Percentiles rank a stretch among this genome's conserved stretches.
Conservation (phyloP, 2,113 vertebrate genomes). For the Lutjanus erythropterus region DNA sequence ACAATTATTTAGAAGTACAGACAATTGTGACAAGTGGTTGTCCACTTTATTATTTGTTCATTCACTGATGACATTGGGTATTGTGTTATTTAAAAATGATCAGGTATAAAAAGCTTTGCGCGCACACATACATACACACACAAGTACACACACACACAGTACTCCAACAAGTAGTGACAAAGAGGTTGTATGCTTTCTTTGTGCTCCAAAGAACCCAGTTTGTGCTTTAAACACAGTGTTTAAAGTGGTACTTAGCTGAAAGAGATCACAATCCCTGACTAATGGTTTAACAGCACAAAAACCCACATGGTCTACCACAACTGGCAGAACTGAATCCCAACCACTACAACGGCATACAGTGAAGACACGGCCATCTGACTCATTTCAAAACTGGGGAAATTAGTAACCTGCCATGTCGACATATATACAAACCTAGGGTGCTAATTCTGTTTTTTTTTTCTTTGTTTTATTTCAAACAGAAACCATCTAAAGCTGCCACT, state of each 20-base stretch:
- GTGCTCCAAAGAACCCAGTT: slow-evolving; percentile 45
- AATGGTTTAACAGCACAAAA: slow-evolving; percentile 60
- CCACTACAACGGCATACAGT: neutral
- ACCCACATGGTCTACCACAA: slow-evolving; percentile 10
- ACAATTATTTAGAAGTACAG: slow-evolving; percentile 28
- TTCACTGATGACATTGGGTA: slow-evolving; percentile 26
- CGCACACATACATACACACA: neutral
- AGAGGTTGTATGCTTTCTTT: slow-evolving; percentile 37
- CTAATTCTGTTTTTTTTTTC: slow-evolving; percentile 22
- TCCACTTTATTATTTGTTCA: slow-evolving; percentile 23
- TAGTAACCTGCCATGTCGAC: slow-evolving; percentile 14
- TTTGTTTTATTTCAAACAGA: slow-evolving; percentile 30
- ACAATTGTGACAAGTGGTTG: slow-evolving; percentile 39
- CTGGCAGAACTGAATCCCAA: slow-evolving; percentile 19
- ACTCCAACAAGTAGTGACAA: slow-evolving; percentile 32
- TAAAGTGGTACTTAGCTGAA: slow-evolving; percentile 58
- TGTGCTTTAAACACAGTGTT: slow-evolving; percentile 54
- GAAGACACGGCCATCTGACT: slow-evolving; percentile 15
- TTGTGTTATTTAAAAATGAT: slow-evolving; percentile 39
- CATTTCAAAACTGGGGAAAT: slow-evolving; percentile 7
- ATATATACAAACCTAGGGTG: slow-evolving; percentile 25
- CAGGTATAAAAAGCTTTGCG: slow-evolving; percentile 13
- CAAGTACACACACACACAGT: neutral
- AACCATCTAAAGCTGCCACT: slow-evolving; percentile 19
- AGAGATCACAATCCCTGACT: slow-evolving; percentile 48